Evolutionary conservation across 2,888 invertebrate species (phyloP).

Genomic region (Biston stratarius): DNA sequence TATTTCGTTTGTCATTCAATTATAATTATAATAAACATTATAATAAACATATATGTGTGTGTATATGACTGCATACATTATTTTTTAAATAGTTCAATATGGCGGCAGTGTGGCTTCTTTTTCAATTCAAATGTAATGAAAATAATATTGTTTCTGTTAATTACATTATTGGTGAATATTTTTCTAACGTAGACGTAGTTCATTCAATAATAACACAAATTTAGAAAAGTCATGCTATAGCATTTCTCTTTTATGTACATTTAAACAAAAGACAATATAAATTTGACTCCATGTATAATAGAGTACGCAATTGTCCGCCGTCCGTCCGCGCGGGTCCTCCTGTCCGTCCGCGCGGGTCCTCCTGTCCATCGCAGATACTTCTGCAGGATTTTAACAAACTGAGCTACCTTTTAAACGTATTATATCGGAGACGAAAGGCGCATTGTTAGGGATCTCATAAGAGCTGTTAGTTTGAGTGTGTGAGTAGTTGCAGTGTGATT

Average conservation of each 20-base stretch:
- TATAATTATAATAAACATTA: too few relatives aligned
- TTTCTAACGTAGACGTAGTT: too few relatives aligned
- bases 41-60: too few relatives aligned
- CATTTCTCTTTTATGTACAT: background rate
- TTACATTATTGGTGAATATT: too few relatives aligned
- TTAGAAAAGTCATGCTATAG: too few relatives aligned
- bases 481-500: background rate
- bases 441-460: conserved; percentile 38
- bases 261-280: conserved; percentile 47
- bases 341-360: conserved; percentile 44
- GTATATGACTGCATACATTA: too few relatives aligned
- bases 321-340: conserved; percentile 48
- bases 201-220: too few relatives aligned
- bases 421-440: conserved; percentile 60
- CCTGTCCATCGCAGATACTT: conserved; percentile 57
- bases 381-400: conserved; percentile 70
- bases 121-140: too few relatives aligned
- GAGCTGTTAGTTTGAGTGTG: conserved; percentile 38
- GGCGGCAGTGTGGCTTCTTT: too few relatives aligned
- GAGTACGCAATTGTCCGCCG: conserved; percentile 55
- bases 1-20: too few relatives aligned
- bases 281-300: conserved; percentile 54
- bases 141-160: too few relatives aligned
- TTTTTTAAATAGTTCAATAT: too few relatives aligned
- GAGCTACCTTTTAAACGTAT: conserved; percentile 65